A percentile compares a stretch with the other conserved stretches of the same genome.
These are phyloP conservation scores for Plagiodera versicolora DNA, from an alignment of 2,888 invertebrate species.

Conservation along the genomic window DNA sequence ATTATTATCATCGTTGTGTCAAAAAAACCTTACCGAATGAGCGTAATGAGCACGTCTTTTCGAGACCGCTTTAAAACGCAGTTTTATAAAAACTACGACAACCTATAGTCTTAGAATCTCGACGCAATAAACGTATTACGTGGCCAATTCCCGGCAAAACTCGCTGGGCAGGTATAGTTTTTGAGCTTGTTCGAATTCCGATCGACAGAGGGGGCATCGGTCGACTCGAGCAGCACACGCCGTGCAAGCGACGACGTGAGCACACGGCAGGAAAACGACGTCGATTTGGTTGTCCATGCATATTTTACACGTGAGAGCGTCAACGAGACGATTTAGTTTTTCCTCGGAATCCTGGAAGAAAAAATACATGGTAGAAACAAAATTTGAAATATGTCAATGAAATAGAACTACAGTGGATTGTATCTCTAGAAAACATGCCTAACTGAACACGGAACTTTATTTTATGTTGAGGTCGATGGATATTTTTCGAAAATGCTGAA, in stretches of 20 bases:
- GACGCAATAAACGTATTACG: conserved; percentile 2
- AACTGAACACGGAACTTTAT: too few species aligned
- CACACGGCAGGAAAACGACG: conserved; percentile 83
- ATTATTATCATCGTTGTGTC: conserved; percentile 10
- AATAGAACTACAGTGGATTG: too few species aligned
- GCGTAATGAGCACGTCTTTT: too few species aligned
- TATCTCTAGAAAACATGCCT: too few species aligned
- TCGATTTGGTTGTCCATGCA: conserved; percentile 86
- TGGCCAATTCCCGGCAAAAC: conserved; percentile 46
- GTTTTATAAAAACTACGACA: conserved; percentile 18
- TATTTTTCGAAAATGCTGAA: too few species aligned
- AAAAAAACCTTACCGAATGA: conserved; percentile 6
- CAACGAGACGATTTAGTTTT: conserved; percentile 59
- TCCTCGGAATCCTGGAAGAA: conserved; percentile 59
- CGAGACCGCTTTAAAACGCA: not conserved
- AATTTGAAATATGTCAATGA: too few species aligned
- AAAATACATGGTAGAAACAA: too few species aligned
- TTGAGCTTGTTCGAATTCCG: conserved; percentile 69
- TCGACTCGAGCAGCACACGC: conserved; percentile 75
- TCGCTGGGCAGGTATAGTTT: conserved; percentile 72
- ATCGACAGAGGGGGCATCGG: conserved; percentile 75
- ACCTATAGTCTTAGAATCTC: conserved; percentile 22
- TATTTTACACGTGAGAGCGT: conserved; percentile 80
- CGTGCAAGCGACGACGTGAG: conserved; percentile 83
- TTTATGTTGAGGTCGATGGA: too few species aligned